Evolutionary conservation across 2,113 vertebrate genomes (phyloP), one percentile per base, ranked within the genome.

Genomic region (Platichthys stellatus): DNA sequence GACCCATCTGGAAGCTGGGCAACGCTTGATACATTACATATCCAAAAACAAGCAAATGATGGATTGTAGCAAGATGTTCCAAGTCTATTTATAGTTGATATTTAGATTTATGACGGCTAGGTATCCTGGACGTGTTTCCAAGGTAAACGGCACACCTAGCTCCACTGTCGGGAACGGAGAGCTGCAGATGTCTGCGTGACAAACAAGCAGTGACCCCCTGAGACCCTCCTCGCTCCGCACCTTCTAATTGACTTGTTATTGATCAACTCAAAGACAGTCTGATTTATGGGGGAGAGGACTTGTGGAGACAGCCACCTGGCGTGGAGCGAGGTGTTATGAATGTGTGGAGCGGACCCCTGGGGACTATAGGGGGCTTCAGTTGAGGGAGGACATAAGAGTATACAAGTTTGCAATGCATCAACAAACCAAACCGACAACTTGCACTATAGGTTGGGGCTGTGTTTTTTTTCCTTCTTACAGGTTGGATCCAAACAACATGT

Each of bases 231-330:
- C 85, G 84, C 92, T 92, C 80, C 57, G 72, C 35, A 63, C 76
- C 88, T 85, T 86, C 91, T 93, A 93, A 93, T 93, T 92, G 90
- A 92, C 92, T 93, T 94, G 94, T 94, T 94, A 94, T 94, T 94
- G 93, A 94, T 94, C 90, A 94, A 92, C 76, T 88, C 86, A 86
- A 88, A 86, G 93, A 87, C 92, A 89, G 92, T 90, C 89, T 94
- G 92, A 93, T 94, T 91, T 89, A 94, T 92, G 92, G 80, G 76
- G 23, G 76, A 78, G 85, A 71, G 69, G 83, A 89, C 84, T 81
- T 80, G 80, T 60, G 77, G 80, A 89, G 88, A 93, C 90, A 93
- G 87, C 92, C 93, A 93, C 92, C 94, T 95, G 93, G 93, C 91
- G 84, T 72, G 23, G 68, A 88, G 82, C 47, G 4, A 81, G 56